Percentiles rank a stretch among this genome's conserved stretches.
These are phyloP conservation scores for Phrynosoma blainvillii DNA, from an alignment of 2,113 vertebrate genomes.

Conservation along the genomic window DNA sequence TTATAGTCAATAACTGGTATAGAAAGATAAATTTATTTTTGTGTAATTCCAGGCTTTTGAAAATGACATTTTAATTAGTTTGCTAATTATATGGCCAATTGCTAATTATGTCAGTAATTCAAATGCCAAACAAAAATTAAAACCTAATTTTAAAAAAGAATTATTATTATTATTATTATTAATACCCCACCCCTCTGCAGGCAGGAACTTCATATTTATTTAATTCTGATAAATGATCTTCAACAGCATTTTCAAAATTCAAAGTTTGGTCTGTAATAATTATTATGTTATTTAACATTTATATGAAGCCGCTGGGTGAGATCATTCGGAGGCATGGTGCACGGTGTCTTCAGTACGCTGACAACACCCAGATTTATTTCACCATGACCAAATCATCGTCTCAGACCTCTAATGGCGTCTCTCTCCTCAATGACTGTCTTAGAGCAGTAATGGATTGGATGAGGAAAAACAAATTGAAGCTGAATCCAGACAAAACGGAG, in stretches of 20 bases:
- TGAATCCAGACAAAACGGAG: too few species aligned
- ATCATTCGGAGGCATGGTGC: too few species aligned
- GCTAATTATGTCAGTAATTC: constrained; percentile 33
- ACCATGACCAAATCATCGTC: too few species aligned
- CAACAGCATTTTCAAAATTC: constrained; percentile 9
- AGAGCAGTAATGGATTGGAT: too few species aligned
- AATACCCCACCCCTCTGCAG: constrained; percentile 46
- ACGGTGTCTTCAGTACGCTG: too few species aligned
- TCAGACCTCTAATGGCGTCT: too few species aligned
- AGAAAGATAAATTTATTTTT: constrained; percentile 45
- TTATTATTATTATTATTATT: constrained; percentile 32
- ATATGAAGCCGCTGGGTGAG: too few species aligned
- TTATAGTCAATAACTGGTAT: constrained; percentile 17
- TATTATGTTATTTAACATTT: too few species aligned
- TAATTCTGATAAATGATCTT: constrained; percentile 58
- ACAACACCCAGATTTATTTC: too few species aligned
- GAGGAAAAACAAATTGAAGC: too few species aligned
- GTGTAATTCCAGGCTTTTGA: constrained; percentile 44
- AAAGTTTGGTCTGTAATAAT: constrained; percentile 30
- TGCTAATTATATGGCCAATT: constrained; percentile 51
- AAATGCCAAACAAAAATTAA: constrained; percentile 43
- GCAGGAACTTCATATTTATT: constrained; percentile 53
- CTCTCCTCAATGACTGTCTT: too few species aligned
- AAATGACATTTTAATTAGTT: constrained; percentile 56
- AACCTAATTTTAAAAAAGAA: constrained; percentile 42